Evolutionary conservation across 30 jellyfish, hydroid and myxozoan genomes (phyloP), one percentile per base, ranked within the genome.

Genomic region (Clytia hemisphaerica): DNA sequence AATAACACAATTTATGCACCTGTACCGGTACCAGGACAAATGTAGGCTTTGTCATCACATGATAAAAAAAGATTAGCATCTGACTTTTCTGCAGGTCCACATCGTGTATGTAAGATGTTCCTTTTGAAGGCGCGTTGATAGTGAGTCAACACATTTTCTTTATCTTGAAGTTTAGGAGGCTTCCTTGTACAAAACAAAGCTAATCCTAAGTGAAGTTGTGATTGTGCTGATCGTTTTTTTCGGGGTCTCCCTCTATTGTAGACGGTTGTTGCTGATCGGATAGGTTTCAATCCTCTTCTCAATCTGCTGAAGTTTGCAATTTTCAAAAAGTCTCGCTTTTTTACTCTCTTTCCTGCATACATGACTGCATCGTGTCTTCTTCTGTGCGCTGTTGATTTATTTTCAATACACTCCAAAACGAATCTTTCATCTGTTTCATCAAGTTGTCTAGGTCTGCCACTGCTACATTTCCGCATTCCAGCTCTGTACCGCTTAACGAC

Each of bases 401-500:
- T 59, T 1, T 59, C 72, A 15, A 59, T 59, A 51, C 72, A 59
- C 24, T 59, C 51, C 64, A 59, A 59, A 15, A 59, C n/a, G 2
- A 59, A 59, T 0, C 35, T 24, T 2, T 59, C 72, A 59, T 59
- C 72, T 28, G 30, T 51, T 27, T 59, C 72, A 59, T 59, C 72
- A 6, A 59, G 50, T 21, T 29, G 35, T n/a, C n/a, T n/a, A n/a
- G n/a, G n/a, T n/a, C n/a, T n/a, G n/a, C n/a, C n/a, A n/a, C n/a
- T n/a, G 15, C 79, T 66, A 19, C 21, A 66, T 54, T 37, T 76
- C 57, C 79, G 38, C 40, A 76, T 57, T 47, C 49, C 64, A 75
- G 51, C 22, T 28, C 74, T 32, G 38, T 37, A 29, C 27, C 40
- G 58, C 37, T 61, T 47, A 15, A 61, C 63, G 14, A 61, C 19